A percentile compares a stretch with the other conserved stretches of the same genome.
Evolutionary conservation across 2,113 vertebrate species (phyloP).

Genomic region (Shinisaurus crocodilurus): DNA sequence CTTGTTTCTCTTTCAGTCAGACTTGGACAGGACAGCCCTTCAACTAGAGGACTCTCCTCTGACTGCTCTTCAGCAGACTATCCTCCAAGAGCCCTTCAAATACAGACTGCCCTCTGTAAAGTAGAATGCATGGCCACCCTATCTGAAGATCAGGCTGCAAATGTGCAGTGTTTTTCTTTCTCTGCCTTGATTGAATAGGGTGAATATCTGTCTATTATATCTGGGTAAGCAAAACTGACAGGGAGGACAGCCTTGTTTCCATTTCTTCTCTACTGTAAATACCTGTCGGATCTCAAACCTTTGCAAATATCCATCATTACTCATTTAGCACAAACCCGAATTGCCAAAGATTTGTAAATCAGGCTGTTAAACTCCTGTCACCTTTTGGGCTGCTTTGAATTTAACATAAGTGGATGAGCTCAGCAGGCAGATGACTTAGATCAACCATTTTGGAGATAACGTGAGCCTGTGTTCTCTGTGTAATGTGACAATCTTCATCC

Average conservation of each 20-base stretch:
- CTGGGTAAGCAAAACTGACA: slow-evolving; percentile 18
- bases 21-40: background rate
- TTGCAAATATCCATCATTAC: slow-evolving; percentile 23
- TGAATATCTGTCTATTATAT: background rate
- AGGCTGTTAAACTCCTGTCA: background rate
- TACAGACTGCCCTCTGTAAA: background rate
- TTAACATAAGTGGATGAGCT: slow-evolving; percentile 28
- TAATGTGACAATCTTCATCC: slow-evolving; percentile 32
- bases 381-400: slow-evolving; percentile 35
- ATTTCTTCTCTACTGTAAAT: slow-evolving; percentile 17
- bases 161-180: background rate
- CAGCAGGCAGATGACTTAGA: slow-evolving; percentile 41
- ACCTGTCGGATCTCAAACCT: slow-evolving; percentile 2
- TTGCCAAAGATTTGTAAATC: slow-evolving; percentile 12
- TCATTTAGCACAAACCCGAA: slow-evolving; percentile 24
- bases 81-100: background rate
- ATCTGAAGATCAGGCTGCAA: background rate
- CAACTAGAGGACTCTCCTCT: background rate
- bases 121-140: background rate
- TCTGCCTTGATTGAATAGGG: background rate
- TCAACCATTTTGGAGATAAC: slow-evolving; percentile 39
- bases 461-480: slow-evolving; percentile 34
- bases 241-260: background rate
- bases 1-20: background rate
- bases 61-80: background rate